Percentiles rank a stretch among this genome's conserved stretches.
phyloP scores from a whole-genome alignment of 2,113 vertebrate species.

The Sinocyclocheilus maitianheensis region DNA sequence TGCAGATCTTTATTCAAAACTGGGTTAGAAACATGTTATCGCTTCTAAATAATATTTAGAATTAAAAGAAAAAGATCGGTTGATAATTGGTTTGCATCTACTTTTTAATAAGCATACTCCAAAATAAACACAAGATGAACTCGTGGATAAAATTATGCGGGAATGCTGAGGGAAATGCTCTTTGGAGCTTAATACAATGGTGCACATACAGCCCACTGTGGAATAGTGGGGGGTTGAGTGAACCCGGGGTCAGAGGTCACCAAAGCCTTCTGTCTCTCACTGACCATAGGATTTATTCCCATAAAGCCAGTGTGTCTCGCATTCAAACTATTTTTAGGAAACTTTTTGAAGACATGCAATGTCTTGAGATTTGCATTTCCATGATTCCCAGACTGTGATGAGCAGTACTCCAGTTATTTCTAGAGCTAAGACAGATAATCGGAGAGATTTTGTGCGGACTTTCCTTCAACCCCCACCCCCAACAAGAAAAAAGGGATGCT shows the following conservation, averaged over 20 bases:
- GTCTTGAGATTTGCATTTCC: background rate
- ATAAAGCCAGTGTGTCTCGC: conserved; percentile 25
- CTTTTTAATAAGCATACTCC: background rate
- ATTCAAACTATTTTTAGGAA: too few species aligned
- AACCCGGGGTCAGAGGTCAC: conserved; percentile 78
- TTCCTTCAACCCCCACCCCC: conserved; percentile 66
- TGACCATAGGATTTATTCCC: conserved; percentile 72
- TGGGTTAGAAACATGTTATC: background rate
- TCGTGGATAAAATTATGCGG: background rate
- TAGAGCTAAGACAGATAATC: background rate
- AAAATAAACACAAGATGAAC: background rate
- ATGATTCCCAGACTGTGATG: background rate
- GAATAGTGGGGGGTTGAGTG: conserved; percentile 67
- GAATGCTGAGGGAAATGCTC: conserved; percentile 48
- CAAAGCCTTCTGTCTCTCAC: conserved; percentile 79
- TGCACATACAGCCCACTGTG: conserved; percentile 25
- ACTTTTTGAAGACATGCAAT: background rate
- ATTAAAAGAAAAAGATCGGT: too few species aligned
- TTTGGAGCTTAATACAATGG: conserved; percentile 56
- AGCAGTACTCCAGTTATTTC: background rate
- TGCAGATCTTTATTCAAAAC: background rate
- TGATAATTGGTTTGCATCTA: too few species aligned
- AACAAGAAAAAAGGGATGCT: conserved; percentile 71
- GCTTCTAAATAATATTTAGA: background rate
- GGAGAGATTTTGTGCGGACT: conserved; percentile 28